A percentile compares a stretch with the other conserved stretches of the same genome.
These are phyloP conservation scores for Halcyon badia DNA, from an alignment of 2,797 vertebrate species.

Conservation along the genomic window DNA sequence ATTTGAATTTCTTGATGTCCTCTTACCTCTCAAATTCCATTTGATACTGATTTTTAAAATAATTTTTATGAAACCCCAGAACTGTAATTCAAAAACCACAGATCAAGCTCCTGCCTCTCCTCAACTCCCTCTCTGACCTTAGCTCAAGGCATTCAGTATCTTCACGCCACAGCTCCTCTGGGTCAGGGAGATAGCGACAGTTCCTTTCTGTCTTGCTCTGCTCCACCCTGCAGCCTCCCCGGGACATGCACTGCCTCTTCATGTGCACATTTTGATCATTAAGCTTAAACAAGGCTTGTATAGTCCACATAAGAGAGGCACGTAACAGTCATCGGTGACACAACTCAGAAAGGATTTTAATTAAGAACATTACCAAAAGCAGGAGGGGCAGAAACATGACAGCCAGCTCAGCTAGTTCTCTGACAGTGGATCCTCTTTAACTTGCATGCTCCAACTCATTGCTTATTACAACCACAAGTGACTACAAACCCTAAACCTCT, in stretches of 20 bases:
- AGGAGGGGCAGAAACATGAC: not conserved
- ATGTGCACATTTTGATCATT: not conserved
- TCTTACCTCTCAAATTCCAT: not conserved
- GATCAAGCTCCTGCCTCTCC: not conserved
- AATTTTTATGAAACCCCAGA: not conserved
- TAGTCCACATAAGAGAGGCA: not conserved
- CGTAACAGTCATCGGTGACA: slow-evolving; percentile 33
- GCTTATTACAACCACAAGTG: not conserved
- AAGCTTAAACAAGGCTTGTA: not conserved
- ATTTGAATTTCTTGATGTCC: not conserved
- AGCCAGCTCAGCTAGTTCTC: not conserved
- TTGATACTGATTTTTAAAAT: not conserved
- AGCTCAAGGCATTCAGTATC: not conserved
- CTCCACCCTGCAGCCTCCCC: not conserved
- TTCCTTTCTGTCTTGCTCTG: not conserved
- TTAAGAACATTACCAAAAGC: slow-evolving; percentile 21
- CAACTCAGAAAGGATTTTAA: slow-evolving; percentile 52
- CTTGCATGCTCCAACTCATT: not conserved
- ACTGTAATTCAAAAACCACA: not conserved
- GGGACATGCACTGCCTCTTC: not conserved
- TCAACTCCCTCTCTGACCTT: not conserved
- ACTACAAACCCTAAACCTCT: not conserved
- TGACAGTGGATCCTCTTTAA: not conserved
- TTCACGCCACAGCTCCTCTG: slow-evolving; percentile 1
- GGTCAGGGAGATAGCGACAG: not conserved